A percentile compares a stretch with the other conserved stretches of the same genome.
These are phyloP conservation scores for Eumeta japonica DNA, from an alignment of 1,140 invertebrate genomes.

Conservation along the genomic window DNA sequence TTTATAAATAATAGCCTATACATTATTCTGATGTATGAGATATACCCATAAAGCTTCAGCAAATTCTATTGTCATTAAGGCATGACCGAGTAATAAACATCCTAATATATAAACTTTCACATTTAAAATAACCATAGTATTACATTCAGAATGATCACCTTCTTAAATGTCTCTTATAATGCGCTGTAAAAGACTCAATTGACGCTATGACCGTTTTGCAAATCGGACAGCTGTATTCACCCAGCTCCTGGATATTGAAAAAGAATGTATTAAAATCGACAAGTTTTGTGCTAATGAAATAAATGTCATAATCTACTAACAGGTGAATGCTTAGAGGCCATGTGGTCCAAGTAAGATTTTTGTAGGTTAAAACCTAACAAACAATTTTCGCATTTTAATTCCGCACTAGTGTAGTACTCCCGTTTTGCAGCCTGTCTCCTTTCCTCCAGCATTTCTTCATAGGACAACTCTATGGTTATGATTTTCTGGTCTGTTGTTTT, in stretches of 20 bases:
- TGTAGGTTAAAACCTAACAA: slow-evolving; percentile 27
- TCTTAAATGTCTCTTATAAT: slow-evolving; percentile 34
- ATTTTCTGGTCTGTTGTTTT: slow-evolving; percentile 15
- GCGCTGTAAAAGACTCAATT: slow-evolving; percentile 28
- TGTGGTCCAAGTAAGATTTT: slow-evolving; percentile 21
- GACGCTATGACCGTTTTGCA: slow-evolving; percentile 28
- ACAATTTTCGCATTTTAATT: slow-evolving; percentile 32
- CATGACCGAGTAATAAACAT: too few relatives aligned
- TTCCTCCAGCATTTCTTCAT: slow-evolving; percentile 35
- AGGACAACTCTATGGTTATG: slow-evolving; percentile 26
- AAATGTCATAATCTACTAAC: too few relatives aligned
- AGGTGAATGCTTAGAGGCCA: slow-evolving; percentile 20
- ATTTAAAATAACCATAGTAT: background rate
- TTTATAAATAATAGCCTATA: too few relatives aligned
- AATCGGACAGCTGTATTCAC: slow-evolving; percentile 31
- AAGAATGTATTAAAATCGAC: too few relatives aligned
- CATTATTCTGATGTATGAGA: too few relatives aligned
- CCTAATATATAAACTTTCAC: background rate
- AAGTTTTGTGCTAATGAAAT: too few relatives aligned
- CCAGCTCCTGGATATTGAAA: slow-evolving; percentile 22
- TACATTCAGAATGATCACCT: slow-evolving; percentile 14
- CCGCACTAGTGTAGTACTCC: slow-evolving; percentile 18
- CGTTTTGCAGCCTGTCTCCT: slow-evolving; percentile 15
- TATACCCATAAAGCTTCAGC: too few relatives aligned
- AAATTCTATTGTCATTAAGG: too few relatives aligned